Base-by-base conservation (phyloP, 2,888 invertebrate genomes). In the Caenorhabditis parvicauda region DNA sequence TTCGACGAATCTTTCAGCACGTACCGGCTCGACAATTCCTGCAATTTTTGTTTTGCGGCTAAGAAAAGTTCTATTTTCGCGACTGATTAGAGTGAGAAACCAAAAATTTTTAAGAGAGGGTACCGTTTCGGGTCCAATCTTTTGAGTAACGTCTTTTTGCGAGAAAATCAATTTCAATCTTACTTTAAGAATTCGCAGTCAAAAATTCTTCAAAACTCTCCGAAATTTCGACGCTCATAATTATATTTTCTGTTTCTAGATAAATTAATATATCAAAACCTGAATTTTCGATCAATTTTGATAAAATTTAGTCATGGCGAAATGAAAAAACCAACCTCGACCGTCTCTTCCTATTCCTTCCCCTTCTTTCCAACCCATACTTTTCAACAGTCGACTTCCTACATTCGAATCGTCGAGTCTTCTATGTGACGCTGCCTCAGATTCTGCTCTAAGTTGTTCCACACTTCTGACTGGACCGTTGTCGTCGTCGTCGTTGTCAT, bases 351-450 rank as follows among this genome's bases (percentile, higher is more conserved):
- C 96, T 22, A 98, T 84, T 0, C 98, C 98, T 84, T 91, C 89
- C 0, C 98, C 98, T 81, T 92, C 92, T 5, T 89, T 89, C 98
- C 98, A 98, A 3, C 98, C 98, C 98, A 98, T 98, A 84, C 92
- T 93, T 83, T 96, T 93, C 65, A 98, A 83, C 82, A 98, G 86
- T 81, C 91, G 89, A 81, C 90, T 95, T 6, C 96, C 98, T 58
- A 95, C 90, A 75, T 94, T 94, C 71, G 90, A 55, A n/a, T 62
- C 59, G 43, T 77, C 74, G 21, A 77, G 27, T 0, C 76, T 75
- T 12, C 54, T 46, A 5, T 48, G 47, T 12, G 61, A 60, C 3
- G 64, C 59, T n/a, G 64, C 67, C 42, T 71, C 73, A 22, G 64
- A 56, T 21, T 67, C 71, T 19, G 49, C 22, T 29, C 63, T 52